phyloP scores from a whole-genome alignment of 2,113 vertebrate species.

The Marmota flaviventris region DNA sequence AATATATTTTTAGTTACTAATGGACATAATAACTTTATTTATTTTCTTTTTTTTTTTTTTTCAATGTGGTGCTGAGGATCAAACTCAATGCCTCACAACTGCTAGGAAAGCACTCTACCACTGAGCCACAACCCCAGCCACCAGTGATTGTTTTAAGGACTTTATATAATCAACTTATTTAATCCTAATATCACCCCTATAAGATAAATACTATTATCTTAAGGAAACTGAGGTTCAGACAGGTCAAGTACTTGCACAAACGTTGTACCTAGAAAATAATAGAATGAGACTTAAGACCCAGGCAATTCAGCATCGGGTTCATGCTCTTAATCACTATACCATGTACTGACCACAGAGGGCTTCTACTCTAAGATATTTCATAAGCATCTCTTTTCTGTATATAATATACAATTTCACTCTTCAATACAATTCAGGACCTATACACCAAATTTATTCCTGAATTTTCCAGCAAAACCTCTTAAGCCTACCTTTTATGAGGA shows the following conservation, averaged over 20 bases:
- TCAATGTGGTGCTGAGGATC: no score
- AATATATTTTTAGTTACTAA: no score
- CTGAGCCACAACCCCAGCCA: no score
- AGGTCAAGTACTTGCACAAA: background rate
- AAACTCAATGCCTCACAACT: no score
- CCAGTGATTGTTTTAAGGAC: background rate
- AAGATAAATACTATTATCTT: background rate
- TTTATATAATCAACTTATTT: slow-evolving; percentile 22
- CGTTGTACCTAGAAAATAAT: background rate
- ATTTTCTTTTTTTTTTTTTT: no score
- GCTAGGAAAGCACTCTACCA: no score
- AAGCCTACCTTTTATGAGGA: background rate
- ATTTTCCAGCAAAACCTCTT: slow-evolving; percentile 36
- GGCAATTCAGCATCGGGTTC: background rate
- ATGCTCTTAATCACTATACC: background rate
- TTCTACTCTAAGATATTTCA: slow-evolving; percentile 13
- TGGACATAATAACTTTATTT: no score
- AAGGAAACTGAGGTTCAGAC: background rate
- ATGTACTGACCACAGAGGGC: background rate
- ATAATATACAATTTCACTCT: slow-evolving; percentile 10
- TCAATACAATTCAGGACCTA: background rate
- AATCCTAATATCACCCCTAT: background rate
- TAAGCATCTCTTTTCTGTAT: background rate
- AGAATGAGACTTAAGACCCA: slow-evolving; percentile 18
- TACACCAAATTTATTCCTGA: background rate